Percentiles rank a stretch among this genome's conserved stretches.
These are phyloP conservation scores for Andrena trimmerana DNA, from an alignment of 2,888 invertebrate genomes.

Conservation along the genomic window DNA sequence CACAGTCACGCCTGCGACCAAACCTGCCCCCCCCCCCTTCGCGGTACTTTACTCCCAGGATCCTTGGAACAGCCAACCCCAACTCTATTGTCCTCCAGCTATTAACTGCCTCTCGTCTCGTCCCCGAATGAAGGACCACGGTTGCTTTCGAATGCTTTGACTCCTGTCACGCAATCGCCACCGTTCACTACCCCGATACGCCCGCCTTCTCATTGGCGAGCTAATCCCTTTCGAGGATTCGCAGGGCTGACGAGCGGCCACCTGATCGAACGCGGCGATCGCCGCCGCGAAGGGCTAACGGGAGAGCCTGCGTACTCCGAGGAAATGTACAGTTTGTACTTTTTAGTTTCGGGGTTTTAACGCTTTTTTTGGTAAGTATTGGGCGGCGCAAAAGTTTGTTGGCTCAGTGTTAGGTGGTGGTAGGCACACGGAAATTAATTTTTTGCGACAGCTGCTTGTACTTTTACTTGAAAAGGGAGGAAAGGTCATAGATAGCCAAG, in stretches of 20 bases:
- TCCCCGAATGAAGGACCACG: constrained; percentile 74
- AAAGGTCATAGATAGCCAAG: too few species aligned
- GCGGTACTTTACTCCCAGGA: constrained; percentile 69
- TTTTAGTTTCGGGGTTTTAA: neutral
- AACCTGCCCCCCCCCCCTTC: constrained; percentile 45
- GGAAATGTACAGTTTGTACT: too few species aligned
- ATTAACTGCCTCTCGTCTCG: constrained; percentile 77
- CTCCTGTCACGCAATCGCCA: constrained; percentile 76
- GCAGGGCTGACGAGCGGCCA: constrained; percentile 7
- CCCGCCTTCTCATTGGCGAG: constrained; percentile 49
- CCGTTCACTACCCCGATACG: constrained; percentile 62
- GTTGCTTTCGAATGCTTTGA: constrained; percentile 78
- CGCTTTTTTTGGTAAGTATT: too few species aligned
- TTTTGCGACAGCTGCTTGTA: too few species aligned
- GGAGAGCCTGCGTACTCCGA: neutral
- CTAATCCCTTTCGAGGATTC: constrained; percentile 66
- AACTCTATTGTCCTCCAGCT: constrained; percentile 80
- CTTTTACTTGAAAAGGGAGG: too few species aligned
- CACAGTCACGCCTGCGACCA: constrained; percentile 81
- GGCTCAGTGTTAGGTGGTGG: too few species aligned
- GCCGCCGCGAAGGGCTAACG: neutral
- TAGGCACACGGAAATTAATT: too few species aligned
- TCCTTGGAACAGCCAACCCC: constrained; percentile 78
- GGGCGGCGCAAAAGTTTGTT: too few species aligned
- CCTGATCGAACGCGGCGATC: neutral